Evolutionary conservation across 2,888 invertebrate species (phyloP).

Genomic region (Desoria tigrina): DNA sequence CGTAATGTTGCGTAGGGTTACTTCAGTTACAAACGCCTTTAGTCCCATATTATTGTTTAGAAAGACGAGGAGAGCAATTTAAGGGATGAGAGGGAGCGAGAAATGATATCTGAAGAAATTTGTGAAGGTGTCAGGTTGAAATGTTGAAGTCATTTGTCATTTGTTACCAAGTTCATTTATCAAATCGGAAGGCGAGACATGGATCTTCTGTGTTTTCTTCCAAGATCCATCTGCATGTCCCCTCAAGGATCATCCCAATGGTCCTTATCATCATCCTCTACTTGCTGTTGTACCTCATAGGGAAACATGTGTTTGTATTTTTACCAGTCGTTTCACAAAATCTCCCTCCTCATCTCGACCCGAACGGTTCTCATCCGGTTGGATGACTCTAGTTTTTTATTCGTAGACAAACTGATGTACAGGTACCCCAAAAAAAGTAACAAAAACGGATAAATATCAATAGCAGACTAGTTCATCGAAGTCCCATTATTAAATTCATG

Average conservation of each 20-base stretch:
- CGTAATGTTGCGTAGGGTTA: too few relatives aligned
- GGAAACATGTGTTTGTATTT: slow-evolving; percentile 26
- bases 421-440: background rate
- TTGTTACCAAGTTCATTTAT: slow-evolving; percentile 49
- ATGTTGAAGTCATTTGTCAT: slow-evolving; percentile 52
- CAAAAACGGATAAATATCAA: too few relatives aligned
- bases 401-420: too few relatives aligned
- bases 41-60: background rate
- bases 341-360: slow-evolving; percentile 24
- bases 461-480: too few relatives aligned
- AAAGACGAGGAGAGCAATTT: background rate
- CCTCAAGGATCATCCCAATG: slow-evolving; percentile 12
- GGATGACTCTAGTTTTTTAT: slow-evolving; percentile 1
- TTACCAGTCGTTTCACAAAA: slow-evolving; percentile 24
- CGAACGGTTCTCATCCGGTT: slow-evolving; percentile 27
- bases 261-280: slow-evolving; percentile 8
- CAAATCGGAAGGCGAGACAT: slow-evolving; percentile 35
- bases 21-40: too few relatives aligned
- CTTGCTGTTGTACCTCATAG: background rate
- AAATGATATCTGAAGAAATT: slow-evolving; percentile 47
- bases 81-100: slow-evolving; percentile 21
- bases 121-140: slow-evolving; percentile 53
- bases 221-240: slow-evolving; percentile 15
- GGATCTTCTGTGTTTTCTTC: slow-evolving; percentile 28
- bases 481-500: too few relatives aligned